Conservation (phyloP, 1,140 invertebrate genomes). For the Drosophila kanapiae region DNA sequence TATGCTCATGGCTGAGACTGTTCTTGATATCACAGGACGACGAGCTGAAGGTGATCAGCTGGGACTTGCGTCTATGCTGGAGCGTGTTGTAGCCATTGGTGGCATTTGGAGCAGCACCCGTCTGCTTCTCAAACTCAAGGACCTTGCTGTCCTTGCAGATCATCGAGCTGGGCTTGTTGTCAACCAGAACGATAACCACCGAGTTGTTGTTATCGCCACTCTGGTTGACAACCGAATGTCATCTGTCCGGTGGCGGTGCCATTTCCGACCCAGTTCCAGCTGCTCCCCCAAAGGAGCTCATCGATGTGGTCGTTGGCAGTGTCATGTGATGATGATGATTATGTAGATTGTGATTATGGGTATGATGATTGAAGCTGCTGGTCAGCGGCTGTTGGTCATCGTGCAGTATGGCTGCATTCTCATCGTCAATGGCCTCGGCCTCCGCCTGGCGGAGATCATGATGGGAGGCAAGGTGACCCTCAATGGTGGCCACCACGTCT, state of each 20-base stretch:
- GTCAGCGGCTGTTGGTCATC: conserved; percentile 81
- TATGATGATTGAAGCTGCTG: conserved; percentile 62
- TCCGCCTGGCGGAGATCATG: conserved; percentile 71
- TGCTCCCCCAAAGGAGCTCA: conserved; percentile 68
- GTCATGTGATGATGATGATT: conserved; percentile 22
- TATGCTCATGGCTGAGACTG: conserved; percentile 82
- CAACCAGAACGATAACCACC: conserved; percentile 85
- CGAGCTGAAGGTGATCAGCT: conserved; percentile 81
- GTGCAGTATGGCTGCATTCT: conserved; percentile 74
- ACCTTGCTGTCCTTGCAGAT: conserved; percentile 82
- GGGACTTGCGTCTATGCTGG: conserved; percentile 78
- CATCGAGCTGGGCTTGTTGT: conserved; percentile 84
- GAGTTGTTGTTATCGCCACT: conserved; percentile 85
- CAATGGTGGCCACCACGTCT: conserved; percentile 74
- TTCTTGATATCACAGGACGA: conserved; percentile 84
- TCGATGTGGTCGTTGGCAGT: conserved; percentile 54
- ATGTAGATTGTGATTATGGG: neutral
- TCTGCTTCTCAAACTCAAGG: conserved; percentile 67
- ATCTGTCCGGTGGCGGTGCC: conserved; percentile 72
- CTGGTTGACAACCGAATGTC: conserved; percentile 85
- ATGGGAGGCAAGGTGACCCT: conserved; percentile 61
- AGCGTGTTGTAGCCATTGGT: conserved; percentile 72
- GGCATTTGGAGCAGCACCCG: neutral
- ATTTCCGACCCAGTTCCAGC: neutral
- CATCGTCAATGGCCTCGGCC: conserved; percentile 78